phyloP scores from a whole-genome alignment of 2,113 vertebrate species.

The Sylvia atricapilla region DNA sequence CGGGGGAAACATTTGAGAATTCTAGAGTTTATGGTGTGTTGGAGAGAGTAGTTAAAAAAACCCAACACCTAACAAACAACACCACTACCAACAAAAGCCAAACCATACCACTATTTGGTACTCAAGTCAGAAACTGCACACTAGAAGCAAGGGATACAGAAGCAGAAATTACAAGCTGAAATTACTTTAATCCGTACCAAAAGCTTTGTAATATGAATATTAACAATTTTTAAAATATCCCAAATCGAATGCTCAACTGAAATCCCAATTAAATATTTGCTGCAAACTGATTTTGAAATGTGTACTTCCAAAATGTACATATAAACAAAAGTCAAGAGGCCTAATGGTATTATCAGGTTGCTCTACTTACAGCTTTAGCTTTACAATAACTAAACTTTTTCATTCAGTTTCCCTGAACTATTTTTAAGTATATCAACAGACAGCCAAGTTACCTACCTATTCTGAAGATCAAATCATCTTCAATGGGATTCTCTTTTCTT shows the following conservation, averaged over 20 bases:
- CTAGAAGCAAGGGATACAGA: neutral
- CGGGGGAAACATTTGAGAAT: neutral
- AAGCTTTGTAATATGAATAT: neutral
- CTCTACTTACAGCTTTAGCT: neutral
- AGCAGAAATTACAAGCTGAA: neutral
- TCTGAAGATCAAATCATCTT: conserved; percentile 94
- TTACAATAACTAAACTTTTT: neutral
- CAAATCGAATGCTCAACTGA: neutral
- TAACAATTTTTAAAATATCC: neutral
- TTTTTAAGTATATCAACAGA: neutral
- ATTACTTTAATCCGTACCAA: neutral
- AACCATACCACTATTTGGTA: neutral
- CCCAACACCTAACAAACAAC: neutral
- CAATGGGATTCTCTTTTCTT: conserved; percentile 94
- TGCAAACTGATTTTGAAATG: neutral
- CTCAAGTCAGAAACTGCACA: neutral
- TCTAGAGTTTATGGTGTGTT: neutral
- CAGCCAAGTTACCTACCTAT: conserved; percentile 77
- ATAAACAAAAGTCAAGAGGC: neutral
- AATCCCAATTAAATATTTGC: neutral
- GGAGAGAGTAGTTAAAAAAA: neutral
- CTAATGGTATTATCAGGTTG: neutral
- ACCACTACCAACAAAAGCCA: neutral
- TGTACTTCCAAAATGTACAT: neutral
- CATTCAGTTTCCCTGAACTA: neutral